Conservation (phyloP, 2,797 vertebrate species). For the Selene dorsalis region DNA sequence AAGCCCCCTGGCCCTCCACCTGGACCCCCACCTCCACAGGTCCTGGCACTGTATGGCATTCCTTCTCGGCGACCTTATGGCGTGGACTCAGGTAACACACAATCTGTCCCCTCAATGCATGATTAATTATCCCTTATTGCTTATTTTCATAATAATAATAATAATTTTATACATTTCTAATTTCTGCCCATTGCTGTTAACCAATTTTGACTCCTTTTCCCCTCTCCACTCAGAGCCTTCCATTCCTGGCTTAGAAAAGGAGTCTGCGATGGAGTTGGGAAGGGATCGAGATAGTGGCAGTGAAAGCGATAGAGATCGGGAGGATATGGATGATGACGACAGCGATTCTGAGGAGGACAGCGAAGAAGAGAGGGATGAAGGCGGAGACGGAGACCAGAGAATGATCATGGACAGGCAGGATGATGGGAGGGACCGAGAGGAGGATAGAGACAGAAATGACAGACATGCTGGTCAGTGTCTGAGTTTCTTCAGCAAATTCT, state of each 20-base stretch:
- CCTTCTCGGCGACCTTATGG: slow-evolving; percentile 66
- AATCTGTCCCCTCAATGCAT: background rate
- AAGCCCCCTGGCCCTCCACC: slow-evolving; percentile 97
- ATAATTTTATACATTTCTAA: background rate
- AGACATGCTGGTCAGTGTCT: slow-evolving; percentile 72
- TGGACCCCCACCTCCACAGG: slow-evolving; percentile 94
- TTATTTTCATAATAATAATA: background rate
- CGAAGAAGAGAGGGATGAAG: slow-evolving; percentile 82
- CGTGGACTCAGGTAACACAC: slow-evolving; percentile 83
- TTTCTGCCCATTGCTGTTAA: background rate
- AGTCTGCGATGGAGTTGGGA: slow-evolving; percentile 70
- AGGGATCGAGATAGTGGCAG: slow-evolving; percentile 84
- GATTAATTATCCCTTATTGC: background rate
- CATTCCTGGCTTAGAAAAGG: slow-evolving; percentile 78
- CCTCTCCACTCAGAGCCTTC: slow-evolving; percentile 57
- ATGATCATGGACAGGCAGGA: slow-evolving; percentile 78
- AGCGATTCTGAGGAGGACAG: slow-evolving; percentile 93
- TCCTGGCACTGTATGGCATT: slow-evolving; percentile 92
- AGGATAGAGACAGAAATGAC: slow-evolving; percentile 75
- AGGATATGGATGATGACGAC: slow-evolving; percentile 89
- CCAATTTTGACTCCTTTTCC: too few species aligned
- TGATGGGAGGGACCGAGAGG: slow-evolving; percentile 86
- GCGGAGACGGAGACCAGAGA: slow-evolving; percentile 69
- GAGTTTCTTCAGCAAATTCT: background rate
- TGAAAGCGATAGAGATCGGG: slow-evolving; percentile 90